phyloP scores from a whole-genome alignment of 2,888 invertebrate genomes.

The Ceriagrion tenellum region DNA sequence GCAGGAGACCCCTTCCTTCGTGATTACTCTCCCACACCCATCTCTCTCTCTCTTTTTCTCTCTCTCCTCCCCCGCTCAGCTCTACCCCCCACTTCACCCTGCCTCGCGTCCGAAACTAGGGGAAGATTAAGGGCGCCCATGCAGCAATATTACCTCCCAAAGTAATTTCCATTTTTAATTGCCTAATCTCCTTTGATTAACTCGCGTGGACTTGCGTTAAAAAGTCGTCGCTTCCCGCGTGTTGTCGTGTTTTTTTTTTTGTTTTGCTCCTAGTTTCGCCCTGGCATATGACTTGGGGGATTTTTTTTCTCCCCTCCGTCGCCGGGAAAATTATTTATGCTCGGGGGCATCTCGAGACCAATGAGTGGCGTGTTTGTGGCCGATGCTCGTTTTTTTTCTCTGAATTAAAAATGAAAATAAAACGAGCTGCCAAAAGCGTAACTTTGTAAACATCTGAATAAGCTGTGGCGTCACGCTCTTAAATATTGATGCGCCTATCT shows the following conservation, averaged over 20 bases:
- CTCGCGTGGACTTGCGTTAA: not conserved
- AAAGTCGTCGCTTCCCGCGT: not conserved
- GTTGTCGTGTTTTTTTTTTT: not conserved
- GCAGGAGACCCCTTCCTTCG: not conserved
- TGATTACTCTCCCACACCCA: not conserved
- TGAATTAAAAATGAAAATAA: not conserved
- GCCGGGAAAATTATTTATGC: slow-evolving; percentile 4
- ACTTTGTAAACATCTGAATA: not conserved
- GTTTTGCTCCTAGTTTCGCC: not conserved
- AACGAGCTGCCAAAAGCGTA: not conserved
- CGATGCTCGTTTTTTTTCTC: not conserved
- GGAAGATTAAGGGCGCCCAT: not conserved
- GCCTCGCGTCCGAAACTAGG: not conserved
- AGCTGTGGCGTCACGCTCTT: not conserved
- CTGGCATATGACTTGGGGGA: not conserved
- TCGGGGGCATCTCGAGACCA: not conserved
- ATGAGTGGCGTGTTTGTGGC: not conserved
- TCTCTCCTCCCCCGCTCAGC: not conserved
- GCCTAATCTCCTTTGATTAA: slow-evolving; percentile 32
- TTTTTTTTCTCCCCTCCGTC: not conserved
- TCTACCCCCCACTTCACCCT: not conserved
- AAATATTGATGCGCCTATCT: not conserved
- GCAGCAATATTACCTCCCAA: not conserved
- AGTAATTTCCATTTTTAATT: slow-evolving; percentile 27
- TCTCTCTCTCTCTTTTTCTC: too few relatives aligned